Evolutionary conservation across 2,113 vertebrate genomes (phyloP).

Genomic region (Gopherus flavomarginatus): DNA sequence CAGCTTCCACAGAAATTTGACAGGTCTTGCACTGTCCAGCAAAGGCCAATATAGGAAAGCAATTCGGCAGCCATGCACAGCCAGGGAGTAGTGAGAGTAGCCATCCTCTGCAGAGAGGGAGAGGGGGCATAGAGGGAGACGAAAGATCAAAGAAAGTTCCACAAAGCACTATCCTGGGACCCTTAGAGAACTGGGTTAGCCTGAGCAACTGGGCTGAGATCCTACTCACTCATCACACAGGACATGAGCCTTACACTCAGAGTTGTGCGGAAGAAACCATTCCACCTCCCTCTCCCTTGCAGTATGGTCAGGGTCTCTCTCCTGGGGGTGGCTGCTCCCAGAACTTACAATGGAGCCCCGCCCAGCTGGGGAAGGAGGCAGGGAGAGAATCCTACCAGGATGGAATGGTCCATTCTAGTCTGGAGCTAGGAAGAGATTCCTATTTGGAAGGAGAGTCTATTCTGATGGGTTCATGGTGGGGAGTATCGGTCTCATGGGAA

Average conservation of each 20-base stretch:
- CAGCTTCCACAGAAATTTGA: constrained; percentile 98
- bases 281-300: neutral
- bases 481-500: neutral
- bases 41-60: constrained; percentile 97
- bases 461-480: neutral
- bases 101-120: constrained; percentile 86
- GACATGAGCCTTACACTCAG: neutral
- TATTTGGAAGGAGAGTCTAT: neutral
- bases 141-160: neutral
- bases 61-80: constrained; percentile 95
- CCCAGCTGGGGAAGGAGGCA: neutral
- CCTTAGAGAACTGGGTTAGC: neutral
- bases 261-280: neutral
- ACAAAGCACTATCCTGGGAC: neutral
- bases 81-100: constrained; percentile 94
- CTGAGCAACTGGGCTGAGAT: neutral
- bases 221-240: neutral
- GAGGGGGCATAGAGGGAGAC: neutral
- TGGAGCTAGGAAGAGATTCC: neutral
- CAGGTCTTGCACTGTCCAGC: constrained; percentile 91
- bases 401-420: neutral
- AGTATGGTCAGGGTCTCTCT: neutral
- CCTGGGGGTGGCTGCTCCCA: fast-evolving
- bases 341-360: neutral
- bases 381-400: neutral